phyloP scores from a whole-genome alignment of 2,113 vertebrate genomes.

The Silurus glanis region DNA sequence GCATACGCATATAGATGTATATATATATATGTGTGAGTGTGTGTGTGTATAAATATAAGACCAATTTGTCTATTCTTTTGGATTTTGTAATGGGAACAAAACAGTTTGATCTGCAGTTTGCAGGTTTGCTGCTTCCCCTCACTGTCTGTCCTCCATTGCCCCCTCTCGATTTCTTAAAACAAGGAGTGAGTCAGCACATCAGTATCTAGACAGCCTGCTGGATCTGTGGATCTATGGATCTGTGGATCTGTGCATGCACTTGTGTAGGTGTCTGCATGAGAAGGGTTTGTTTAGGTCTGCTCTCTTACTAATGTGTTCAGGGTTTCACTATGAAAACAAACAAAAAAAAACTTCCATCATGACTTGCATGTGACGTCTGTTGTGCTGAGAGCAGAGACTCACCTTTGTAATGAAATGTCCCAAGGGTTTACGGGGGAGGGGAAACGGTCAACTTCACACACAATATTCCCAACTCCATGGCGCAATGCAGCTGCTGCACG shows the following conservation, averaged over 20 bases:
- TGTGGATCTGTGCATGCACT: not conserved
- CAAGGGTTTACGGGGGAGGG: not conserved
- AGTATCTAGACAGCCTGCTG: slow-evolving; percentile 14
- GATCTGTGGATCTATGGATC: slow-evolving; percentile 13
- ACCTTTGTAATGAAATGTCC: slow-evolving; percentile 30
- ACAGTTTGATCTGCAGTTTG: not conserved
- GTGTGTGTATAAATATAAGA: not conserved
- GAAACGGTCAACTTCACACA: slow-evolving; percentile 42
- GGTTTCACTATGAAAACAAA: not conserved
- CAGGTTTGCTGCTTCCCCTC: slow-evolving; percentile 8
- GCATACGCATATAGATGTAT: too few species aligned
- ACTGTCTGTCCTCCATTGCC: not conserved
- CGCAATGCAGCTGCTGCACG: slow-evolving; percentile 58
- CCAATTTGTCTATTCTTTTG: not conserved
- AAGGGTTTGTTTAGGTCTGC: not conserved
- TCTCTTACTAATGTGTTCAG: not conserved
- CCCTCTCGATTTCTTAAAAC: slow-evolving; percentile 2
- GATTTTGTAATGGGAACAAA: not conserved
- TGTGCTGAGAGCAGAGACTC: slow-evolving; percentile 15
- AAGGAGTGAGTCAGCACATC: slow-evolving; percentile 48
- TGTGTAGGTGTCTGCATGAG: slow-evolving; percentile 13
- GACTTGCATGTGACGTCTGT: not conserved
- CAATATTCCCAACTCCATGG: slow-evolving; percentile 51
- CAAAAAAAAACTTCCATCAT: not conserved
- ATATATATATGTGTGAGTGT: too few species aligned